These are phyloP conservation scores for Tursiops truncatus DNA, from an alignment of 2,113 vertebrate species.

Conservation along the genomic window DNA sequence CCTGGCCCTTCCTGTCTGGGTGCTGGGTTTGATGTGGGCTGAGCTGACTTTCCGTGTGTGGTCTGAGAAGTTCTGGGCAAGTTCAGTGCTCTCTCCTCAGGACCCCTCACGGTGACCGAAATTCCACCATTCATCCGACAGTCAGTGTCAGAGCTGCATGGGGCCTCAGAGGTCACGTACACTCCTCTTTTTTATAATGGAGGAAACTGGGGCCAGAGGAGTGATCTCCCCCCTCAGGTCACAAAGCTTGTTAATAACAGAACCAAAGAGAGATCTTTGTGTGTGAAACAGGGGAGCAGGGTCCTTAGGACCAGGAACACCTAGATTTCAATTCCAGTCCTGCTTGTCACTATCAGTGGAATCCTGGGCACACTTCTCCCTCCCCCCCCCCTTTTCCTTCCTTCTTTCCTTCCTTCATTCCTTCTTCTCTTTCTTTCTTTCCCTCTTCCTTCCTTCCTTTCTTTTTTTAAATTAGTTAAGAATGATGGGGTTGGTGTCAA, in stretches of 20 bases:
- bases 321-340: not conserved
- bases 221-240: not conserved
- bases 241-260: not conserved
- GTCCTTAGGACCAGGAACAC: not conserved
- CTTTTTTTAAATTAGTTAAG: not conserved
- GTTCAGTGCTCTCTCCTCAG: not conserved
- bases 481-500: not conserved
- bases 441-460: not conserved
- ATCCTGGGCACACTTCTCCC: no score
- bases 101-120: not conserved
- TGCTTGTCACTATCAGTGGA: rapidly evolving
- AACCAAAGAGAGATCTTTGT: not conserved
- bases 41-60: not conserved
- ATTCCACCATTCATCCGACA: not conserved
- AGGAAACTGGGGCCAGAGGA: not conserved
- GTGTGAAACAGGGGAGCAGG: not conserved
- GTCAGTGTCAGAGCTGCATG: not conserved
- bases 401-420: no score
- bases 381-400: no score
- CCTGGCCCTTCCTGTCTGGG: not conserved
- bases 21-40: not conserved
- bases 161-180: not conserved
- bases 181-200: not conserved
- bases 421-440: no score
- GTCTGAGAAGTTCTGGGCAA: not conserved